These are phyloP conservation scores for Ochropacha duplaris DNA, from an alignment of 2,888 invertebrate genomes.

Conservation along the genomic window DNA sequence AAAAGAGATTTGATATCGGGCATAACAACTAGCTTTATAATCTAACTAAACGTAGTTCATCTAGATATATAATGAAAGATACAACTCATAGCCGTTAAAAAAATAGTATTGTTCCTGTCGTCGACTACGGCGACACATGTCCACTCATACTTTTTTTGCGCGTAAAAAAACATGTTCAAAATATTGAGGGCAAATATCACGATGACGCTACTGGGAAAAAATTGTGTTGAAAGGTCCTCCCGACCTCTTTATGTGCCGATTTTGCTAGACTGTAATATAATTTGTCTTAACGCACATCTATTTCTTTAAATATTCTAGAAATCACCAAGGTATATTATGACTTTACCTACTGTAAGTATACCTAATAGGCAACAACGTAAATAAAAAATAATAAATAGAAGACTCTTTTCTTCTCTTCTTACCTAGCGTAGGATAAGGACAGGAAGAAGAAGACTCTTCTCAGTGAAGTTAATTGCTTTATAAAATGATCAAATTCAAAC, in stretches of 20 bases:
- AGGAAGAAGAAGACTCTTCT: too few species aligned
- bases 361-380: too few species aligned
- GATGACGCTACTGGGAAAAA: neutral
- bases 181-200: slow-evolving; percentile 9
- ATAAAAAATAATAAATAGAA: too few species aligned
- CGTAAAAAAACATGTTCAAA: slow-evolving; percentile 24
- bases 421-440: too few species aligned
- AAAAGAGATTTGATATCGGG: neutral
- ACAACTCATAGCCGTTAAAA: slow-evolving; percentile 31
- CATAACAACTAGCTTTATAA: neutral
- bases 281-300: neutral
- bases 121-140: slow-evolving; percentile 39
- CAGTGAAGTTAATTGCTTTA: too few species aligned
- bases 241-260: neutral
- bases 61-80: slow-evolving; percentile 6
- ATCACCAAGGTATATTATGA: too few species aligned
- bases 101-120: slow-evolving; percentile 29
- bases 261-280: neutral
- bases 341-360: too few species aligned
- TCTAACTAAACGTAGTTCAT: neutral
- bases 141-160: slow-evolving; percentile 45
- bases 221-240: neutral
- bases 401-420: too few species aligned
- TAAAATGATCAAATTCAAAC: neutral
- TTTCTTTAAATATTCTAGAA: too few species aligned